Evolutionary conservation across 2,113 vertebrate species (phyloP).

Genomic region (Taurulus bubalis): DNA sequence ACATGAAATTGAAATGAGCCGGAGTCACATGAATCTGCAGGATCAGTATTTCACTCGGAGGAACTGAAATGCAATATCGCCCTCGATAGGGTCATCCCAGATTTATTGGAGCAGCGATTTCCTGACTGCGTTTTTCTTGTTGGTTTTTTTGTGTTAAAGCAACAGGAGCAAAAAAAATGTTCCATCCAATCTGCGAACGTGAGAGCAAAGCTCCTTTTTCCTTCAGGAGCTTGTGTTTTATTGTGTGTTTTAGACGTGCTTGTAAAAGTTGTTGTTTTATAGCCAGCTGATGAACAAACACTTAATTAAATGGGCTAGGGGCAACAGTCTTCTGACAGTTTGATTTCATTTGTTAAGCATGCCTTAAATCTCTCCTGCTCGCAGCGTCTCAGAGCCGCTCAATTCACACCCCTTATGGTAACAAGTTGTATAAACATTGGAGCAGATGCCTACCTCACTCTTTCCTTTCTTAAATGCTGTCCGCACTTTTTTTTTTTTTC

Average conservation of each 20-base stretch:
- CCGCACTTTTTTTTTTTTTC: slow-evolving; percentile 30
- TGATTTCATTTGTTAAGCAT: slow-evolving; percentile 75
- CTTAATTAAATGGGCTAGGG: slow-evolving; percentile 63
- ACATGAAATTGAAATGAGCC: slow-evolving; percentile 69
- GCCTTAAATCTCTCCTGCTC: slow-evolving; percentile 73
- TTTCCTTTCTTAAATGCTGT: slow-evolving; percentile 56
- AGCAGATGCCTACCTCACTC: slow-evolving; percentile 62
- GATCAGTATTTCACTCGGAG: slow-evolving; percentile 73
- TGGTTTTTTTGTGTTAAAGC: slow-evolving; percentile 25
- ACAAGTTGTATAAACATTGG: slow-evolving; percentile 74
- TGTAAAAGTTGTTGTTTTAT: slow-evolving; percentile 67
- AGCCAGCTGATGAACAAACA: slow-evolving; percentile 68
- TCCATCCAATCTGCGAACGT: slow-evolving; percentile 35
- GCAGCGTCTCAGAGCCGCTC: slow-evolving; percentile 41
- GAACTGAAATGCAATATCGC: slow-evolving; percentile 77
- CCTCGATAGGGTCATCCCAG: slow-evolving; percentile 72
- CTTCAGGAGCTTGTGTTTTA: slow-evolving; percentile 45
- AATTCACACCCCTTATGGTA: slow-evolving; percentile 68
- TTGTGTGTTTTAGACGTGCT: slow-evolving; percentile 66
- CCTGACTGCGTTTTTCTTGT: slow-evolving; percentile 46
- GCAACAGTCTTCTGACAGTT: slow-evolving; percentile 69
- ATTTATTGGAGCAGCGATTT: slow-evolving; percentile 75
- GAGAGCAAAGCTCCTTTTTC: slow-evolving; percentile 33
- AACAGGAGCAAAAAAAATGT: slow-evolving; percentile 60
- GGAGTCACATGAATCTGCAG: slow-evolving; percentile 62